Evolutionary conservation across 2,888 invertebrate species (phyloP).

Genomic region (Biston stratarius): DNA sequence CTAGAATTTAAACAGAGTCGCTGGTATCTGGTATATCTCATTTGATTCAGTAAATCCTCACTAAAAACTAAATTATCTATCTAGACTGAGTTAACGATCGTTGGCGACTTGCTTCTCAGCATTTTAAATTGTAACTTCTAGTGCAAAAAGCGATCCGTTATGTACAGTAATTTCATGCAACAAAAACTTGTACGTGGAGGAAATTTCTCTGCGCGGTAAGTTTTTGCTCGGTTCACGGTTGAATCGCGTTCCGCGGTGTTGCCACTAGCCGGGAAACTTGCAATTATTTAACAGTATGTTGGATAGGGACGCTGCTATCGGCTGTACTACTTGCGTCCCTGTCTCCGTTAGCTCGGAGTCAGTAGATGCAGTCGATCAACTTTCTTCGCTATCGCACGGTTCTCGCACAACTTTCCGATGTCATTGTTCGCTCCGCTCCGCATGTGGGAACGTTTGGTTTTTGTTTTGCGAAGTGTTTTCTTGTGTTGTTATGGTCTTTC

Average conservation of each 20-base stretch:
- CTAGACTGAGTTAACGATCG: background rate
- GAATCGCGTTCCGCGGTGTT: conserved; percentile 69
- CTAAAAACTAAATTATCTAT: background rate
- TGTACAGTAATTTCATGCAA: conserved; percentile 67
- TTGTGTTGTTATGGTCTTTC: conserved; percentile 40
- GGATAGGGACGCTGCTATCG: conserved; percentile 47
- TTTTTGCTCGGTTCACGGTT: conserved; percentile 73
- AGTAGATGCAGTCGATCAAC: conserved; percentile 57
- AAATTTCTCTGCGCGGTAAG: conserved; percentile 72
- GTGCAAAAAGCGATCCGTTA: conserved; percentile 68
- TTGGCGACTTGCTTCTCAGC: conserved; percentile 25
- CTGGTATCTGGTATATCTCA: background rate
- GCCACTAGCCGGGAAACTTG: conserved; percentile 60
- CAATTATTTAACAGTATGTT: conserved; percentile 56
- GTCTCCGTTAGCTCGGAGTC: conserved; percentile 29
- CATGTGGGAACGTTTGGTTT: conserved; percentile 66
- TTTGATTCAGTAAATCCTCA: background rate
- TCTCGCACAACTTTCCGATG: conserved; percentile 79
- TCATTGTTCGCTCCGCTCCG: conserved; percentile 64
- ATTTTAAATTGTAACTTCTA: conserved; percentile 36
- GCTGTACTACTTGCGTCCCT: conserved; percentile 30
- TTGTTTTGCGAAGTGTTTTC: conserved; percentile 54
- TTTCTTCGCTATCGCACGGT: conserved; percentile 65
- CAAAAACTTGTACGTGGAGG: conserved; percentile 68
- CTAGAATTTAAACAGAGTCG: background rate